phyloP scores from a whole-genome alignment of 92 coral and sea anemone genomes.

The Paramuricea clavata region DNA sequence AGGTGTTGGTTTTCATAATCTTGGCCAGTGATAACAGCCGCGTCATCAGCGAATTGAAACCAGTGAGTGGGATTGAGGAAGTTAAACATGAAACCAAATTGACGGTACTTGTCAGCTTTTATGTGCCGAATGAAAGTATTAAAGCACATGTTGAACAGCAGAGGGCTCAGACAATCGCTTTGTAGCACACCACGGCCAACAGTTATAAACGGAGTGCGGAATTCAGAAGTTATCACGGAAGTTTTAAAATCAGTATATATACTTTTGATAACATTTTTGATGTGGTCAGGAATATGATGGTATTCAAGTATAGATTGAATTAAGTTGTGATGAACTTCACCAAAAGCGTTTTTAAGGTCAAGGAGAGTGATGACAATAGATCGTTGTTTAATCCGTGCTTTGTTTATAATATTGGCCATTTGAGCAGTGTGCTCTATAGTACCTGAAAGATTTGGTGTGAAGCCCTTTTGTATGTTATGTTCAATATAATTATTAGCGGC shows the following conservation, averaged over 20 bases:
- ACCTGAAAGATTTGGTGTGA: constrained; percentile 20
- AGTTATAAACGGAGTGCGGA: neutral
- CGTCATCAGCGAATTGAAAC: constrained; percentile 43
- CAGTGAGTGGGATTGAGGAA: constrained; percentile 54
- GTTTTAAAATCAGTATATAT: neutral
- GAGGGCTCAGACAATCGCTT: neutral
- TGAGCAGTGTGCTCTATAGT: constrained; percentile 30
- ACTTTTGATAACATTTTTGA: neutral
- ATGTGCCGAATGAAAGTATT: constrained; percentile 56
- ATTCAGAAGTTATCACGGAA: neutral
- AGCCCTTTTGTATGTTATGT: constrained; percentile 32
- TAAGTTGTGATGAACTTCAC: neutral
- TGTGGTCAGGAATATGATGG: neutral
- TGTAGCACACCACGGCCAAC: constrained; percentile 6
- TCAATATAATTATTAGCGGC: constrained; percentile 18
- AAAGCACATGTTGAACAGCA: constrained; percentile 17
- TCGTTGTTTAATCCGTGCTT: constrained; percentile 28
- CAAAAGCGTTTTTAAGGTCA: neutral
- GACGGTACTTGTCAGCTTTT: constrained; percentile 52
- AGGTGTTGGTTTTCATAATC: constrained; percentile 57
- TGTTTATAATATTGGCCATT: constrained; percentile 24
- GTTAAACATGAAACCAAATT: constrained; percentile 47
- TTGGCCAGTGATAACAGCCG: constrained; percentile 64
- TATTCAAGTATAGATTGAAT: constrained; percentile 3
- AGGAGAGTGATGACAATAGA: constrained; percentile 29